Conservation (phyloP, 2,888 invertebrate genomes). For the Calliopum simillimum region DNA sequence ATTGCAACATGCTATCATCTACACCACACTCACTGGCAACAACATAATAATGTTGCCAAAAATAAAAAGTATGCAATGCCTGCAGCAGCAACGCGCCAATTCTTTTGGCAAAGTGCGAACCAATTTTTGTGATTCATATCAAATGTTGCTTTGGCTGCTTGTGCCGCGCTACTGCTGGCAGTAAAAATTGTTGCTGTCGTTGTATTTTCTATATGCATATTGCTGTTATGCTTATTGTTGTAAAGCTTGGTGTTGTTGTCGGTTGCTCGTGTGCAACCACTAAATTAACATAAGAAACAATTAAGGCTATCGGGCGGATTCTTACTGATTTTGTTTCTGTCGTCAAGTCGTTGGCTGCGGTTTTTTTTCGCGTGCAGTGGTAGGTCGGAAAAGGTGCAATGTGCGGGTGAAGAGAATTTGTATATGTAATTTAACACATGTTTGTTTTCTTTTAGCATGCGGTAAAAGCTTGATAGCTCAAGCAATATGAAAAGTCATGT, state of each 20-base stretch:
- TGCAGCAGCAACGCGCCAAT: not conserved
- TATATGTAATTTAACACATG: no score
- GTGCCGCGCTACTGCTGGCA: not conserved
- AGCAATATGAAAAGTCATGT: no score
- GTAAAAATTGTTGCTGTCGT: not conserved
- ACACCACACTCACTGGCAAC: no score
- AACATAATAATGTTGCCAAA: no score
- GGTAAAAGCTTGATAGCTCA: no score
- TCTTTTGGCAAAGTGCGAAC: constrained; percentile 45
- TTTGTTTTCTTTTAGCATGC: no score
- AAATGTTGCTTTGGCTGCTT: not conserved
- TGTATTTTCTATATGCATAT: not conserved
- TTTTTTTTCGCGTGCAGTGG: not conserved
- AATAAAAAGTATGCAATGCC: no score
- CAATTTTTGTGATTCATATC: constrained; percentile 48
- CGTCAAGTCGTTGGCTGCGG: constrained; percentile 2
- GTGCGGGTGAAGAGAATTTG: not conserved
- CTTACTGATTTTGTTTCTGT: constrained; percentile 11
- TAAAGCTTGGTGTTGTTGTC: not conserved
- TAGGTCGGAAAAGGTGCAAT: not conserved
- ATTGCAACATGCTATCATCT: no score
- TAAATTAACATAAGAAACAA: constrained; percentile 55
- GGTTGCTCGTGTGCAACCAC: constrained; percentile 48
- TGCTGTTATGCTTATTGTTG: constrained; percentile 6
- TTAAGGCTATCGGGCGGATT: constrained; percentile 49